A percentile compares a stretch with the other conserved stretches of the same genome.
These are phyloP conservation scores for Odontamblyopus lacepedii DNA, from an alignment of 2,797 vertebrate genomes.

Conservation along the genomic window DNA sequence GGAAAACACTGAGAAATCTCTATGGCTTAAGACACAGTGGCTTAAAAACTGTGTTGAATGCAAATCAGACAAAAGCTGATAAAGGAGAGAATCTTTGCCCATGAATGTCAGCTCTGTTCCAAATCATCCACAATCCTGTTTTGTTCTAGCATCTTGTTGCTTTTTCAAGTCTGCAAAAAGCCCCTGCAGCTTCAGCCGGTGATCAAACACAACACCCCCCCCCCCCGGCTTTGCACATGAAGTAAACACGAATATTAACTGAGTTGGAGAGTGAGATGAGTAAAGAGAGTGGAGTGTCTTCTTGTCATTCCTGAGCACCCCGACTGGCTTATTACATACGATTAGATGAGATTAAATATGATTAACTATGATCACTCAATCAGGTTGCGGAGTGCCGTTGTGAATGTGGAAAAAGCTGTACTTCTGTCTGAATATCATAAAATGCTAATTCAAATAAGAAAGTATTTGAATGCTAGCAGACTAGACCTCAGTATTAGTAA, in stretches of 20 bases:
- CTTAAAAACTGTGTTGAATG: conserved; percentile 39
- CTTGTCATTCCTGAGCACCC: conserved; percentile 53
- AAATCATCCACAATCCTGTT: conserved; percentile 20
- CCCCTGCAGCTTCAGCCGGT: conserved; percentile 4
- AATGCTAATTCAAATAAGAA: conserved; percentile 16
- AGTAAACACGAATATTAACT: conserved; percentile 13
- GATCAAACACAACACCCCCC: not conserved
- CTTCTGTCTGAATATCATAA: conserved; percentile 25
- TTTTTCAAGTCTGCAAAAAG: conserved; percentile 11
- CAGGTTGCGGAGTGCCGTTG: conserved; percentile 54
- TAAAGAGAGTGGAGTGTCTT: conserved; percentile 20
- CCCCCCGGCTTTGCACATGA: conserved; percentile 2
- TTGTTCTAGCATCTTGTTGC: conserved; percentile 14
- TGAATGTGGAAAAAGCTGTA: conserved; percentile 51
- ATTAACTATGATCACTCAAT: conserved; percentile 73
- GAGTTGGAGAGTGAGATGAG: conserved; percentile 21
- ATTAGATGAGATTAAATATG: conserved; percentile 70
- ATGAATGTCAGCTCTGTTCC: conserved; percentile 21
- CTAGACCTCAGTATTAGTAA: conserved; percentile 1
- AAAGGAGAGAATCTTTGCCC: conserved; percentile 19
- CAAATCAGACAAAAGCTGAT: conserved; percentile 34
- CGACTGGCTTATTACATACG: conserved; percentile 63
- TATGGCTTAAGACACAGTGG: conserved; percentile 29
- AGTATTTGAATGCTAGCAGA: conserved; percentile 21
- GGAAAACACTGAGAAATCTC: conserved; percentile 37